These are phyloP conservation scores for Salminus brasiliensis DNA, from an alignment of 2,113 vertebrate genomes.

Conservation along the genomic window DNA sequence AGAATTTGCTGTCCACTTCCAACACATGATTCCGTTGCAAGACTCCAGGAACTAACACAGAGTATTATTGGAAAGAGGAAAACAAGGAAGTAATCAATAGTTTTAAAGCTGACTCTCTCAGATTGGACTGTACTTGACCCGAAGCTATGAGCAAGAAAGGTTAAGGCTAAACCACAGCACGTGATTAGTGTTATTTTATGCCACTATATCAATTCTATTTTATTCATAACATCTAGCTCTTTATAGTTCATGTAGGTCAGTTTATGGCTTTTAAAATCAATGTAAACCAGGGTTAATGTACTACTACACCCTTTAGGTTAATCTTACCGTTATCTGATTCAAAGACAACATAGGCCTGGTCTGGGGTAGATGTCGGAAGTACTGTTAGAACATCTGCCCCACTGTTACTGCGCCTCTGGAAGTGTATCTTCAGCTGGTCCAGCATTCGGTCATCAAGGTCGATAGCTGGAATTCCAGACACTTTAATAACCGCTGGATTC, in stretches of 20 bases:
- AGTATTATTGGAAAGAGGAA: not conserved
- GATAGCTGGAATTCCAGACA: conserved; percentile 54
- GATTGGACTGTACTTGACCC: not conserved
- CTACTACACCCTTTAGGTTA: not conserved
- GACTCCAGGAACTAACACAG: conserved; percentile 57
- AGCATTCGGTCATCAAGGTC: conserved; percentile 20
- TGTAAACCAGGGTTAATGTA: too few species aligned
- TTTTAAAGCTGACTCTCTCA: not conserved
- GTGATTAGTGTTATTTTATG: too few species aligned
- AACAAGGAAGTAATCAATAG: not conserved
- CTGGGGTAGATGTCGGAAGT: conserved; percentile 36
- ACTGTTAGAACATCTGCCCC: conserved; percentile 61
- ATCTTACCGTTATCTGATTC: conserved; percentile 53
- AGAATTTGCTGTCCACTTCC: conserved; percentile 36
- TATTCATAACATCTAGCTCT: too few species aligned
- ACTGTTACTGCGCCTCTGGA: conserved; percentile 52
- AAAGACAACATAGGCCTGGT: conserved; percentile 61
- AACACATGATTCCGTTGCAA: conserved; percentile 46
- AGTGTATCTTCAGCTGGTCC: conserved; percentile 64
- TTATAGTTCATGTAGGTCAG: too few species aligned
- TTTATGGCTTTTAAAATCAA: too few species aligned
- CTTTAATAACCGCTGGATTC: conserved; percentile 44
- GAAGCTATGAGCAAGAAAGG: not conserved
- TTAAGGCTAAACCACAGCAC: too few species aligned
- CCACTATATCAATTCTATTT: too few species aligned